Evolutionary conservation across 35 echinoderm and acorn worm genomes (phyloP), one percentile per base, ranked within the genome.

Genomic region (Hemicentrotus pulcherrimus): DNA sequence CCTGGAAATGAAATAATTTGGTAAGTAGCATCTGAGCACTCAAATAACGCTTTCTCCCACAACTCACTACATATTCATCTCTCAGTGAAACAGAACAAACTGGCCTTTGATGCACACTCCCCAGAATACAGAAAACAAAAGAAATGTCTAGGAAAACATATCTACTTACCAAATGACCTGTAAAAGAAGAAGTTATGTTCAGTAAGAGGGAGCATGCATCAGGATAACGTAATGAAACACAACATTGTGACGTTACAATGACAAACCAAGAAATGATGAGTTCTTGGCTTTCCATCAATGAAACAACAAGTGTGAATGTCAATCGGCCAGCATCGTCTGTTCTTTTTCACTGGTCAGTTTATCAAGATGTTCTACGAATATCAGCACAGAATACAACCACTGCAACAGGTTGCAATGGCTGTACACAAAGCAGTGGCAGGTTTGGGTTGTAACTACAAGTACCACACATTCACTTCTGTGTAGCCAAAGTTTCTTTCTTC

Each of bases 151-250:
- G 32, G 32, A 18, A 33, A 90, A 45, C 14, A 10, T 90, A 41
- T 33, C 88, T 47, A 93, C 91, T 93, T 58, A 93, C 91, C 91
- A 48, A 10, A 31, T 50, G 91, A 47, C 7, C 91, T 93, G 91
- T 58, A 58, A 93, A 9, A n/a, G 22, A 58, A 78, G 8, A 93
- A 52, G 91, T 93, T 93, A 93, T 32, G 32, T 31, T 47, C 15
- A 90, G 12, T 90, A 22, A 90, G 46, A 93, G 91, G 91, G 91
- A 93, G 91, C 91, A 93, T 93, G 91, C 91, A 93, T 93, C 91
- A 58, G 46, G 31, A 93, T 7, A 33, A 91, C 46, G 47, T 86
- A 86, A 86, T 41, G 2, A 31, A 87, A n/a, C 13, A 93, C 13
- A 47, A 6, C 47, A 48, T 58, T 58, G 47, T 50, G 65, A n/a